Base-by-base conservation (phyloP, 1,140 invertebrate genomes). In the Drosophila equinoxialis region DNA sequence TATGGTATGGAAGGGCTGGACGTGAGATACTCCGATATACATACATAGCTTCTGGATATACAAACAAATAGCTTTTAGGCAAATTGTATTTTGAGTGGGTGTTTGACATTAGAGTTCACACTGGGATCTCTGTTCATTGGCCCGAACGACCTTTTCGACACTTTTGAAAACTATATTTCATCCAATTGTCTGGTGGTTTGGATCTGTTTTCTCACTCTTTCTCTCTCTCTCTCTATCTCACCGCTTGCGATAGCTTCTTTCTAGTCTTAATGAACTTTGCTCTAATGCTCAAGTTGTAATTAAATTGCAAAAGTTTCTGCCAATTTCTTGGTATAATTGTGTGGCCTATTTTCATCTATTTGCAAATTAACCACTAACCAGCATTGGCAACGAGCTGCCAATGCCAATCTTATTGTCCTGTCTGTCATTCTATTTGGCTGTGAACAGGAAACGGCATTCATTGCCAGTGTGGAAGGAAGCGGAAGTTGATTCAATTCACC, bases 291-390 rank as follows among this genome's bases (percentile, higher is more conserved):
- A 51, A 51, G 45, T 65, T 75, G 67, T 86, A 85, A 81, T 85
- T 86, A 81, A 86, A 81, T 76, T 80, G 71, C 62, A 59, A 68
- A 74, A 71, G 55, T 51, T 65, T 26, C 72, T 37, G 69, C 63
- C 57, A 59, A 48, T 67, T 17, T 58, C 42, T 14, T 26, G 73
- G 65, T 70, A 70, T 76, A 77, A 77, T 77, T 77, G 67, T 77
- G 74, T 61, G 73, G 51, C 73, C 37, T 65, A 76, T 76, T 76
- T 77, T 64, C 65, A 77, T 79, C 58, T 71, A 86, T 79, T 87
- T 86, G 79, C 71, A 87, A 79, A 83, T 87, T 87, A 86, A 65
- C 82, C 75, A 74, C 71, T 66, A 82, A 87, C 68, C 79, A 76
- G 79, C 45, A 51, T 51, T 51, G 65, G 77, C 69, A 85, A 81